These are phyloP conservation scores for Cromileptes altivelis DNA, from an alignment of 2,113 vertebrate genomes.

Conservation along the genomic window DNA sequence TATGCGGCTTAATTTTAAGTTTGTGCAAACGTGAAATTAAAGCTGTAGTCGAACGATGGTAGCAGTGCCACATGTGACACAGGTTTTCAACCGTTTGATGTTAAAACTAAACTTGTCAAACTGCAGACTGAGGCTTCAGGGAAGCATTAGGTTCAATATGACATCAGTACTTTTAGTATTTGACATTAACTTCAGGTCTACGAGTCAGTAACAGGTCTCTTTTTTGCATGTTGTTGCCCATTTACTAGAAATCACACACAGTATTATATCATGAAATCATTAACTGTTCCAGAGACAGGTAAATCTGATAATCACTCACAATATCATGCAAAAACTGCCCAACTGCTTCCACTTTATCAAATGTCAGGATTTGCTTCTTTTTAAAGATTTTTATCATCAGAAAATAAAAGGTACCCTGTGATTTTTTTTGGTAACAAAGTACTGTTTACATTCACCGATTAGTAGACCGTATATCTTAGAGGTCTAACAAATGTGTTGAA, in stretches of 20 bases:
- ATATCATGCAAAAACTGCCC: background rate
- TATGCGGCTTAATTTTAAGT: conserved; percentile 4
- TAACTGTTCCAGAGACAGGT: background rate
- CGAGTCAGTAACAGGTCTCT: background rate
- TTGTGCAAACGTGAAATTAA: conserved; percentile 59
- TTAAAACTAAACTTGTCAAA: conserved; percentile 13
- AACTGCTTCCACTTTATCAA: conserved; percentile 1
- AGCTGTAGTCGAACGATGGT: conserved; percentile 43
- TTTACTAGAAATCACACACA: conserved; percentile 16
- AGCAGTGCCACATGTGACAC: background rate
- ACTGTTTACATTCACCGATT: background rate
- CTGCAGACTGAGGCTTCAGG: conserved; percentile 10
- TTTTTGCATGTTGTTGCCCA: background rate
- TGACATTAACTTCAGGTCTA: conserved; percentile 1
- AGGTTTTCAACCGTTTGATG: background rate
- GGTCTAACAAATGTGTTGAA: background rate
- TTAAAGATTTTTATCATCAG: background rate
- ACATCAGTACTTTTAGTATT: conserved; percentile 12
- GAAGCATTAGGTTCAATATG: conserved; percentile 1
- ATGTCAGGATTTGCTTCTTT: background rate
- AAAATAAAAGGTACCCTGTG: conserved; percentile 26
- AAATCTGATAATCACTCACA: background rate
- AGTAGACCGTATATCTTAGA: background rate
- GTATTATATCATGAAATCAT: background rate
- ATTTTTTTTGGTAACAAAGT: conserved; percentile 1